A percentile compares a stretch with the other conserved stretches of the same genome.
Conservation (phyloP, 2,113 vertebrate genomes). For the Poeciliopsis retropinna region DNA sequence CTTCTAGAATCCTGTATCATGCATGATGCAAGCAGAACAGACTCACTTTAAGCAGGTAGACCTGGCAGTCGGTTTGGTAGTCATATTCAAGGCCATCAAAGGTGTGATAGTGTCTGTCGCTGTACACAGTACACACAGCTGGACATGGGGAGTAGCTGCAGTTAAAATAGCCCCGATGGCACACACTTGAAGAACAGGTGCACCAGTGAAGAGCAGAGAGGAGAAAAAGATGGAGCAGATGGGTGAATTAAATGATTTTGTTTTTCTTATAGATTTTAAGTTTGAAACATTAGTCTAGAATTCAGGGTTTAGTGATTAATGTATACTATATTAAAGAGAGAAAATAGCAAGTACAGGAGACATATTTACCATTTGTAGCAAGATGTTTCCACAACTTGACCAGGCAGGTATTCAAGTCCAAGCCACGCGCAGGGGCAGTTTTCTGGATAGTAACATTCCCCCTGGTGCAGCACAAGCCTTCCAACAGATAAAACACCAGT, state of each 20-base stretch:
- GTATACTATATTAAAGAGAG: not conserved
- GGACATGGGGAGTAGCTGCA: constrained; percentile 95
- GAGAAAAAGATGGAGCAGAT: not conserved
- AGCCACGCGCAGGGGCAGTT: constrained; percentile 97
- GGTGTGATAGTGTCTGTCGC: constrained; percentile 94
- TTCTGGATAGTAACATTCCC: constrained; percentile 93
- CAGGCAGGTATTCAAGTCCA: constrained; percentile 93
- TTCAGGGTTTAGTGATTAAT: not conserved
- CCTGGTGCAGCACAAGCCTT: constrained; percentile 93
- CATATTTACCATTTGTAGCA: constrained; percentile 91
- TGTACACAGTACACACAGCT: constrained; percentile 93
- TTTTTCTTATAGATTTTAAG: not conserved
- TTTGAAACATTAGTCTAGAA: not conserved
- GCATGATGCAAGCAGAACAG: constrained; percentile 1
- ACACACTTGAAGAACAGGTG: constrained; percentile 82
- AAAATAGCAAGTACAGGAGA: not conserved
- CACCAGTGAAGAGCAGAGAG: constrained; percentile 19
- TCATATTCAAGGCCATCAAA: constrained; percentile 97
- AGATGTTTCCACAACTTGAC: constrained; percentile 91
- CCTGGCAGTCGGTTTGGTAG: constrained; percentile 95
- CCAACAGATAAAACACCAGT: constrained; percentile 43
- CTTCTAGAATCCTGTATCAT: not conserved
- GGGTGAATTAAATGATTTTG: not conserved
- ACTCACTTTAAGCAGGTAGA: constrained; percentile 84
- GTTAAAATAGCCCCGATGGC: constrained; percentile 92